A percentile compares a stretch with the other conserved stretches of the same genome.
phyloP scores from a whole-genome alignment of 2,888 invertebrate genomes.

The Salpingus planirostris region DNA sequence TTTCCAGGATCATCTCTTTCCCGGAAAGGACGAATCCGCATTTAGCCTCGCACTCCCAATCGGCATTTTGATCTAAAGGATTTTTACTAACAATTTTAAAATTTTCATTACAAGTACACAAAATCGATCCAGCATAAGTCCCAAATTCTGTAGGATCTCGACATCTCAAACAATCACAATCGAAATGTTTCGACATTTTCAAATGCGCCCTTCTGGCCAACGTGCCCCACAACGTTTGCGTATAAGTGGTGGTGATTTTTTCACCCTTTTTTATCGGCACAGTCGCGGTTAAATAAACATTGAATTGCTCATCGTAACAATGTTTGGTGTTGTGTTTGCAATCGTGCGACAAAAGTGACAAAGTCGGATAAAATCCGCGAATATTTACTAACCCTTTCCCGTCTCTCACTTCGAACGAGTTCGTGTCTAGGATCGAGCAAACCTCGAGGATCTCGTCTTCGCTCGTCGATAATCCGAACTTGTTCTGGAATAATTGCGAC shows the following conservation, averaged over 20 bases:
- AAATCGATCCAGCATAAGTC: constrained; percentile 48
- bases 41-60: constrained; percentile 56
- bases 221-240: constrained; percentile 62
- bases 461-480: constrained; percentile 47
- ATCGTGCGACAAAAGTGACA: constrained; percentile 61
- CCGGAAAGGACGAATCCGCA: constrained; percentile 51
- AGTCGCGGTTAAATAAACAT: constrained; percentile 54
- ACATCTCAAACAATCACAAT: constrained; percentile 59
- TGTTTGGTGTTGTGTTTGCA: constrained; percentile 65
- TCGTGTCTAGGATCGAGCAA: constrained; percentile 64
- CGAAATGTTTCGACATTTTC: constrained; percentile 55
- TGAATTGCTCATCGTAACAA: constrained; percentile 51
- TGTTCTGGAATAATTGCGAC: constrained; percentile 52
- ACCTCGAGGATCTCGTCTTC: constrained; percentile 52
- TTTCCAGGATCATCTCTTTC: constrained; percentile 52
- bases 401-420: constrained; percentile 57
- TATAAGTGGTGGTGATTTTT: constrained; percentile 59
- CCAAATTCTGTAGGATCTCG: constrained; percentile 60
- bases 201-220: constrained; percentile 54
- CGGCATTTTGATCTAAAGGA: constrained; percentile 50
- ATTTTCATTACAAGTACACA: constrained; percentile 44
- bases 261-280: constrained; percentile 56
- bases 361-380: constrained; percentile 54
- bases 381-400: constrained; percentile 44
- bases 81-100: constrained; percentile 50